A percentile compares a stretch with the other conserved stretches of the same genome.
Evolutionary conservation across 2,888 invertebrate genomes (phyloP).

Genomic region (Mystacides longicornis): DNA sequence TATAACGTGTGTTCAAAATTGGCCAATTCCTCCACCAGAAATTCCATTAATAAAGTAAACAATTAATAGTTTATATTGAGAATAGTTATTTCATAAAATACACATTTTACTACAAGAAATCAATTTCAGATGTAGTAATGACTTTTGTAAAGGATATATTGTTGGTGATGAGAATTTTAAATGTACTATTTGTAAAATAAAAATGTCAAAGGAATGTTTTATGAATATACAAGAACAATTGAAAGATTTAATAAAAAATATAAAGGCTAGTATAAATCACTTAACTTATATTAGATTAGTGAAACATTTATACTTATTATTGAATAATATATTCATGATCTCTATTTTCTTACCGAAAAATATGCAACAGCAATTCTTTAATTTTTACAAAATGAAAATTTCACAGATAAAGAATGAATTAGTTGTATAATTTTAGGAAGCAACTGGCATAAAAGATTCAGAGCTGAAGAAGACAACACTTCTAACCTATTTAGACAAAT

Average conservation of each 20-base stretch:
- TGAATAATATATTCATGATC: too few species aligned
- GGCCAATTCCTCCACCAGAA: constrained; percentile 47
- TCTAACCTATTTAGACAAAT: background rate
- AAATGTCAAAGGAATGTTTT: background rate
- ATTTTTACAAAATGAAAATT: too few species aligned
- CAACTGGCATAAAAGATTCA: background rate
- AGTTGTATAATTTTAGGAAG: background rate
- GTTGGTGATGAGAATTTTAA: background rate
- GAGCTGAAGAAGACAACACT: background rate
- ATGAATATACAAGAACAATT: constrained; percentile 1
- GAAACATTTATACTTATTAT: too few species aligned
- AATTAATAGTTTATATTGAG: background rate
- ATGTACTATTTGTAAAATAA: constrained; percentile 4
- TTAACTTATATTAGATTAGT: too few species aligned
- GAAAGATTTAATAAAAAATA: constrained; percentile 4
- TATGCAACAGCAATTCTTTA: too few species aligned
- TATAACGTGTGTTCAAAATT: constrained; percentile 63
- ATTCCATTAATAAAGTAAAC: constrained; percentile 6
- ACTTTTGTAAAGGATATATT: constrained; percentile 8
- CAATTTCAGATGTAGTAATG: constrained; percentile 6
- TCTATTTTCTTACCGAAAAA: too few species aligned
- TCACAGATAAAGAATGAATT: too few species aligned
- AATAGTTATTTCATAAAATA: background rate
- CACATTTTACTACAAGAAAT: background rate
- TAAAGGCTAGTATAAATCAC: constrained; percentile 9